Conservation (phyloP, 2,888 invertebrate species). For the Octonoba sinensis region DNA sequence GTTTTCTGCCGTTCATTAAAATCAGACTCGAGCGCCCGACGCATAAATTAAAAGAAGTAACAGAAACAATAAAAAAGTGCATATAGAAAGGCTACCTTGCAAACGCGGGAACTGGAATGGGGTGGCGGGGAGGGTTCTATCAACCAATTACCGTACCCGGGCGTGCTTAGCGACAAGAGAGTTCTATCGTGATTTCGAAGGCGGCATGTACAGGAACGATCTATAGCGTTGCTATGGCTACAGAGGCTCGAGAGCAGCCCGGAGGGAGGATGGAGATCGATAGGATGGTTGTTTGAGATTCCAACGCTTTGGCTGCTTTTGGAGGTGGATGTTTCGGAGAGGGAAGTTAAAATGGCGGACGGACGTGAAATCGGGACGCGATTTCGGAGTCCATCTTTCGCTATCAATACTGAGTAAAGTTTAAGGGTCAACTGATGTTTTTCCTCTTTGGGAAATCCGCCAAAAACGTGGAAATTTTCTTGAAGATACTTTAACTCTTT, state of each 20-base stretch:
- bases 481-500: too few relatives aligned
- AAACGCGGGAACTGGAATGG: slow-evolving; percentile 6
- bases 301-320: slow-evolving; percentile 17
- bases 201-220: slow-evolving; percentile 51
- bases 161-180: slow-evolving; percentile 61
- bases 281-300: slow-evolving; percentile 38
- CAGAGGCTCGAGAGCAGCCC: slow-evolving; percentile 55
- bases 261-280: slow-evolving; percentile 52
- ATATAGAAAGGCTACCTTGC: slow-evolving; percentile 1
- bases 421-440: too few relatives aligned
- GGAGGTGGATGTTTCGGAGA: slow-evolving; percentile 30
- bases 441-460: too few relatives aligned
- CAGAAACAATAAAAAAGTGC: slow-evolving; percentile 1
- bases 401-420: too few relatives aligned
- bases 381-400: too few relatives aligned
- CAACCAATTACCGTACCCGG: slow-evolving; percentile 55
- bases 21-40: slow-evolving; percentile 11
- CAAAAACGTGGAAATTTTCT: too few relatives aligned
- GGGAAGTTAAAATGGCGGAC: slow-evolving; percentile 57
- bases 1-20: slow-evolving; percentile 45
- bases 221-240: slow-evolving; percentile 56
- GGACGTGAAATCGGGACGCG: slow-evolving; percentile 12
- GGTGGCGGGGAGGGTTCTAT: slow-evolving; percentile 8
- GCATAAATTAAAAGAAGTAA: slow-evolving; percentile 60
- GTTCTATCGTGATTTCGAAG: slow-evolving; percentile 58